These are phyloP conservation scores for Apodemus agrarius DNA, from an alignment of 2,797 vertebrate species.

Conservation along the genomic window DNA sequence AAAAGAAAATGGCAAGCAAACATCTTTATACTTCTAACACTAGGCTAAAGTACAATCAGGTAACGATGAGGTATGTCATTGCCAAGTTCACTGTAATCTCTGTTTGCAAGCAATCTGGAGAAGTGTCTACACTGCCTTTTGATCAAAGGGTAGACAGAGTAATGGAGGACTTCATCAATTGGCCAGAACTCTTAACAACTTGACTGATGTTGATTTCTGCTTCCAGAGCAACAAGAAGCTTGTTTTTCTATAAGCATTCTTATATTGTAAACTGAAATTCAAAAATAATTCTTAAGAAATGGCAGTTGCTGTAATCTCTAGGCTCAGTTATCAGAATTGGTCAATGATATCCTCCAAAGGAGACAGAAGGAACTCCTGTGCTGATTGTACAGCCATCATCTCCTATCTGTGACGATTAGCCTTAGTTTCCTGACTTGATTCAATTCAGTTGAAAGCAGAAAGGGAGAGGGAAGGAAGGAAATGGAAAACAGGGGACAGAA, in stretches of 20 bases:
- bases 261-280: slow-evolving; percentile 53
- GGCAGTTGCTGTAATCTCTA: slow-evolving; percentile 62
- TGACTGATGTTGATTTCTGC: slow-evolving; percentile 54
- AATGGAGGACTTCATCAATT: slow-evolving; percentile 62
- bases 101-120: slow-evolving; percentile 63
- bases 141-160: slow-evolving; percentile 61
- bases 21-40: slow-evolving; percentile 67
- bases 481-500: too few relatives aligned
- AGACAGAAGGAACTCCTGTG: slow-evolving; percentile 56
- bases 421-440: slow-evolving; percentile 59
- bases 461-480: neutral
- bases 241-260: slow-evolving; percentile 65
- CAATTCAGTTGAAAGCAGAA: slow-evolving; percentile 62
- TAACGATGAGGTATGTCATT: slow-evolving; percentile 62
- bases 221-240: slow-evolving; percentile 51
- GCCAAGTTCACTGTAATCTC: neutral
- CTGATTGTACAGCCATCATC: slow-evolving; percentile 61
- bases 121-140: slow-evolving; percentile 52
- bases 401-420: slow-evolving; percentile 63
- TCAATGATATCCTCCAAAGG: slow-evolving; percentile 65
- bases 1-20: slow-evolving; percentile 60
- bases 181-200: slow-evolving; percentile 54
- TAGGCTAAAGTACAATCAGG: slow-evolving; percentile 61
- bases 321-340: slow-evolving; percentile 74
- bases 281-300: slow-evolving; percentile 69